Percentiles rank a stretch among this genome's conserved stretches.
These are phyloP conservation scores for Marasmarcha lunaedactyla DNA, from an alignment of 2,888 invertebrate genomes.

Conservation along the genomic window DNA sequence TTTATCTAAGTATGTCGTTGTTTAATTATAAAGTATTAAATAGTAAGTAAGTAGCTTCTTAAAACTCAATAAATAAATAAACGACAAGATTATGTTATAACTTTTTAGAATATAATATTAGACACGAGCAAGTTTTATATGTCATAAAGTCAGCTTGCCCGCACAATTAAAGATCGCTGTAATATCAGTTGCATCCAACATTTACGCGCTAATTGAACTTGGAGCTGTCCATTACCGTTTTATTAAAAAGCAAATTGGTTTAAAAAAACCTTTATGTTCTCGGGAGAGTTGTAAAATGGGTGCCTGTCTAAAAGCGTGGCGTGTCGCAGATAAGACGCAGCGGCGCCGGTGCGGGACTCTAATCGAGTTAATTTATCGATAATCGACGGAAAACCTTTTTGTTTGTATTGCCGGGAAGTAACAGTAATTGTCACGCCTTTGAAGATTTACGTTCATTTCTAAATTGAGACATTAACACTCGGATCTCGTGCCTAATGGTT, in stretches of 20 bases:
- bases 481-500: constrained; percentile 69
- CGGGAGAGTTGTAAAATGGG: constrained; percentile 39
- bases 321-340: constrained; percentile 59
- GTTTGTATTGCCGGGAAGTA: constrained; percentile 68
- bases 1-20: too few relatives aligned
- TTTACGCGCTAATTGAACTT: not conserved
- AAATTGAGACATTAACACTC: constrained; percentile 71
- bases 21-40: too few relatives aligned
- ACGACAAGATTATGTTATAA: too few relatives aligned
- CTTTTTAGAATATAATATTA: too few relatives aligned
- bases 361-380: constrained; percentile 71
- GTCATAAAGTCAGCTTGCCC: too few relatives aligned
- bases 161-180: too few relatives aligned
- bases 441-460: constrained; percentile 70
- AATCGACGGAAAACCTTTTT: constrained; percentile 70
- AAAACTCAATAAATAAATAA: too few relatives aligned
- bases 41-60: too few relatives aligned
- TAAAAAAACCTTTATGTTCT: constrained; percentile 45
- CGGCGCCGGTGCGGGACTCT: constrained; percentile 64
- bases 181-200: too few relatives aligned
- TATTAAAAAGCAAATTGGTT: constrained; percentile 57
- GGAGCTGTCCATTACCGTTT: not conserved
- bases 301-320: constrained; percentile 68
- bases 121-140: too few relatives aligned
- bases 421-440: constrained; percentile 71